Conservation (phyloP, 2,797 vertebrate genomes). For the Enteromius fasciolatus region DNA sequence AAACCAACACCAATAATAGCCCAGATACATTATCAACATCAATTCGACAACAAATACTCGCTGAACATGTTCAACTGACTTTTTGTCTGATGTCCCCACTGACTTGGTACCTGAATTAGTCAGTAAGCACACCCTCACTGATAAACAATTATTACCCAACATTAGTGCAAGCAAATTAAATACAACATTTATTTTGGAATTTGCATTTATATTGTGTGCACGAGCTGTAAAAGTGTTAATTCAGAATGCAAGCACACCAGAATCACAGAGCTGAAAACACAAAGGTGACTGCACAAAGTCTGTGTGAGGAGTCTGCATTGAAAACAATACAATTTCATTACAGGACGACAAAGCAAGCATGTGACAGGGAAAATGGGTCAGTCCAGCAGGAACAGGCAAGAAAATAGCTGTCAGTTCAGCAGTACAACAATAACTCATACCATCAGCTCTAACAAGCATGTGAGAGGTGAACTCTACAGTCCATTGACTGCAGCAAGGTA, state of each 20-base stretch:
- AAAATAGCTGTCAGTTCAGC: slow-evolving; percentile 39
- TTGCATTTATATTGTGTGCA: background rate
- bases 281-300: slow-evolving; percentile 7
- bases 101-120: background rate
- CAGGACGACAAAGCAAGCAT: background rate
- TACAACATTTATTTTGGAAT: background rate
- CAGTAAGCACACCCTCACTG: background rate
- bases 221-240: background rate
- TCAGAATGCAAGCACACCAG: background rate
- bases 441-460: slow-evolving; percentile 40
- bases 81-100: background rate
- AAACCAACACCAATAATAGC: background rate
- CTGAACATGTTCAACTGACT: background rate
- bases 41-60: background rate
- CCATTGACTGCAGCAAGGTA: slow-evolving; percentile 5
- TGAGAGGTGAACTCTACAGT: slow-evolving; percentile 9
- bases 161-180: background rate
- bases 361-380: slow-evolving; percentile 37
- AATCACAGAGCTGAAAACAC: background rate
- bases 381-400: slow-evolving; percentile 17
- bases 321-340: slow-evolving; percentile 20
- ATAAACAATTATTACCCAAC: background rate
- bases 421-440: slow-evolving; percentile 38
- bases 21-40: background rate
- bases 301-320: slow-evolving; percentile 9